Base-by-base conservation (phyloP, 1,140 invertebrate species). In the Drosophila murphyi region DNA sequence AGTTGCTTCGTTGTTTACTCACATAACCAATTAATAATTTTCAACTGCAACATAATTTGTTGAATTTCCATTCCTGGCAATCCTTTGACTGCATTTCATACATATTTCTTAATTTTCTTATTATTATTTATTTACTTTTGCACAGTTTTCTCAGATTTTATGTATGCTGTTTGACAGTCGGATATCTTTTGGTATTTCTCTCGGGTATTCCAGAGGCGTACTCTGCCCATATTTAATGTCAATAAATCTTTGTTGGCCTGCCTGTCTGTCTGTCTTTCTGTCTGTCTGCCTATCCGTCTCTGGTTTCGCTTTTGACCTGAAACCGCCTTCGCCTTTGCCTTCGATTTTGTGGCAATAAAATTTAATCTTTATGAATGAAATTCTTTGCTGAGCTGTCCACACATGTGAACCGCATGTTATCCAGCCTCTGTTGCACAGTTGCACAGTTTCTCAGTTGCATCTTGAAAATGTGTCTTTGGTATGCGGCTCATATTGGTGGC, bases 301-400 rank as follows among this genome's bases (percentile, higher is more conserved):
- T 12, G 45, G 39, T 29, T 29, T 68, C 54, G 48, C 61, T 37
- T 45, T 65, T n/a, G 60, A 69, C 56, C 56, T 61, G 69, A 55
- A 57, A 60, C 56, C 56, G 43, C 34, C 55, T n/a, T 67, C 61
- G 75, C 57, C 81, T 80, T 79, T 83, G 81, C 69, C 77, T 61
- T 70, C 63, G 48, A 7, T 41, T 77, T 77, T 87, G 77, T 71
- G 51, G 54, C 34, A 74, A 80, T 86, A 82, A 81, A 85, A 87
- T 86, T 54, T 63, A 81, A 73, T 81, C 78, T 85, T 86, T 81
- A 86, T 86, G 82, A 86, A 86, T 86, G 82, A 86, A 85, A 78
- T 72, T 86, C 39, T 82, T 75, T 55, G 69, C 50, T 57, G 28
- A 52, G 34, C 32, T 54, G 71, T 55, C 56, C 71, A 60, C 76